A percentile compares a stretch with the other conserved stretches of the same genome.
These are phyloP conservation scores for Pelodytes ibericus DNA, from an alignment of 2,797 vertebrate species.

Conservation along the genomic window DNA sequence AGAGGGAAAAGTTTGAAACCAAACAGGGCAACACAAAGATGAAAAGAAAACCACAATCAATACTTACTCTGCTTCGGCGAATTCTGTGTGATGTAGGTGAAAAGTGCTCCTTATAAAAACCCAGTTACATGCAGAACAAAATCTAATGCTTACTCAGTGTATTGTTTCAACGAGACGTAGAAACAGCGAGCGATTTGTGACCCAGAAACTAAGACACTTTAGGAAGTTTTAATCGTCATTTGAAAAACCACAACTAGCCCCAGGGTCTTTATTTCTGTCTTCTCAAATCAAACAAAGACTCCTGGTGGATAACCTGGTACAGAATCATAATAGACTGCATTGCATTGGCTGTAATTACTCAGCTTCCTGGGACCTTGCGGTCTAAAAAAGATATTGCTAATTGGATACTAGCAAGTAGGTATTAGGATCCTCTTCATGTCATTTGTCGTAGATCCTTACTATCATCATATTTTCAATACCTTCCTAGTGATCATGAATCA, in stretches of 20 bases:
- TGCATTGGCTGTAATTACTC: too few relatives aligned
- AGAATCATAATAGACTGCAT: too few relatives aligned
- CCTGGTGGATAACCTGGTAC: too few relatives aligned
- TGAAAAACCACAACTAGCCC: neutral
- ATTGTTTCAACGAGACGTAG: neutral
- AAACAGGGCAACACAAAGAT: neutral
- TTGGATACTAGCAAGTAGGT: too few relatives aligned
- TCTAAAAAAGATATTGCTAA: too few relatives aligned
- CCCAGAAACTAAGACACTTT: neutral
- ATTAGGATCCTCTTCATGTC: too few relatives aligned
- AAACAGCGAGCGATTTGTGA: neutral
- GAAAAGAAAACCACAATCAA: neutral
- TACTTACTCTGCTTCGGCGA: neutral
- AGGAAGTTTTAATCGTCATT: neutral
- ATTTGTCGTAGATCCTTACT: too few relatives aligned
- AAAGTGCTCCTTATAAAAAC: neutral
- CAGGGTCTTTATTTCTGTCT: too few relatives aligned
- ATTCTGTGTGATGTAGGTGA: neutral
- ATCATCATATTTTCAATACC: too few relatives aligned
- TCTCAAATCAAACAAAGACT: too few relatives aligned
- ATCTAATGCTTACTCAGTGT: neutral
- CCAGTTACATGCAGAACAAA: neutral
- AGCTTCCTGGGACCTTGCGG: too few relatives aligned
- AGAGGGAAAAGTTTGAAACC: slow-evolving; percentile 2
- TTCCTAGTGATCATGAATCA: too few relatives aligned